phyloP scores from a whole-genome alignment of 1,140 invertebrate genomes.

The Pentalonia nigronervosa region DNA sequence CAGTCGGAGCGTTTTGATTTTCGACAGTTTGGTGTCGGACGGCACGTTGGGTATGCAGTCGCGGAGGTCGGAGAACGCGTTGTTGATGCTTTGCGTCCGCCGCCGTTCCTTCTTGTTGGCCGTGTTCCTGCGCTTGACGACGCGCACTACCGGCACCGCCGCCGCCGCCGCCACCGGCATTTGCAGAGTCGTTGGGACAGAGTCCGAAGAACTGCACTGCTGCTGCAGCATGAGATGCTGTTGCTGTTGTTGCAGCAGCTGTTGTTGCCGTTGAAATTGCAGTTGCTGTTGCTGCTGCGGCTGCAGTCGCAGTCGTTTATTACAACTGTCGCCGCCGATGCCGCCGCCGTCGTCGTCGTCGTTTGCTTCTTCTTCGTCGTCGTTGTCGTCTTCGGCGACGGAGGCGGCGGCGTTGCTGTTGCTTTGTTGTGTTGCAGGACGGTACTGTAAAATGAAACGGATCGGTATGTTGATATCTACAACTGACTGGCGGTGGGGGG shows the following conservation, averaged over 20 bases:
- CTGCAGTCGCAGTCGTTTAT: not conserved
- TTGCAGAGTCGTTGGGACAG: too few relatives aligned
- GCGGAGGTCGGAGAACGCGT: conserved; percentile 88
- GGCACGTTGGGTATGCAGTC: conserved; percentile 96
- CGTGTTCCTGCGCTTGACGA: conserved; percentile 77
- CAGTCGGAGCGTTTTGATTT: conserved; percentile 89
- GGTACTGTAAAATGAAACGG: not conserved
- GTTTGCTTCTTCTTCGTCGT: not conserved
- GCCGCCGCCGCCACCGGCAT: not conserved
- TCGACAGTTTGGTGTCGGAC: conserved; percentile 83
- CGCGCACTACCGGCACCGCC: conserved; percentile 68
- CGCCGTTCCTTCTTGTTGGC: conserved; percentile 94
- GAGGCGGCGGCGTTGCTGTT: not conserved
- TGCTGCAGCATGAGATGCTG: not conserved
- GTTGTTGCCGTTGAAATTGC: not conserved
- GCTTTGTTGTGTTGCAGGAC: not conserved
- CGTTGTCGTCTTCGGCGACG: not conserved
- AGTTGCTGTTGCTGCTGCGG: not conserved
- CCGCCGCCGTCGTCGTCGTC: not conserved
- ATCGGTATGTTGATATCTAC: not conserved
- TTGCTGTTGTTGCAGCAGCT: not conserved
- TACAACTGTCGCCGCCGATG: not conserved
- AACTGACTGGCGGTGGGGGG: too few relatives aligned
- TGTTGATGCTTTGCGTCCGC: conserved; percentile 93
- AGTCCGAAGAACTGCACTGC: not conserved